These are phyloP conservation scores for Campylomormyrus numenius DNA, from an alignment of 2,113 vertebrate genomes.

Conservation along the genomic window DNA sequence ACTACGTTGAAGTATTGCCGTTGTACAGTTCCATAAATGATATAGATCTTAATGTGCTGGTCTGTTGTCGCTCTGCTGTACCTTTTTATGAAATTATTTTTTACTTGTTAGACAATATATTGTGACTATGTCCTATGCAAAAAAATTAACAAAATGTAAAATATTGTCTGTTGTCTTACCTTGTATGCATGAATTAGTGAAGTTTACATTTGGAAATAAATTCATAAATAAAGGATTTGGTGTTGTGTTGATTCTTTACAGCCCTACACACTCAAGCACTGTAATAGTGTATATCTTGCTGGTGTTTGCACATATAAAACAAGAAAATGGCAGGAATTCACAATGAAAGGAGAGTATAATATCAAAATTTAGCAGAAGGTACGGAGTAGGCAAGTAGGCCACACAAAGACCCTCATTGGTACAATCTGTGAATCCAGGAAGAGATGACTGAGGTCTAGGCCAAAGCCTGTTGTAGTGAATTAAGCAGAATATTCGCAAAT, in stretches of 20 bases:
- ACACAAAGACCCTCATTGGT: not conserved
- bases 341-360: not conserved
- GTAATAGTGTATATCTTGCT: not conserved
- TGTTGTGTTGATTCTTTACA: constrained; percentile 16
- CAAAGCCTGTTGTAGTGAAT: not conserved
- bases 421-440: not conserved
- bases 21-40: constrained; percentile 66
- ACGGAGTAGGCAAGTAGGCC: not conserved
- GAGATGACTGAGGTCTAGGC: not conserved
- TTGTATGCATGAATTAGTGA: constrained; percentile 79
- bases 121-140: constrained; percentile 79
- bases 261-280: not conserved
- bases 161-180: constrained; percentile 76
- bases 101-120: constrained; percentile 74
- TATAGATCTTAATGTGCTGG: constrained; percentile 64
- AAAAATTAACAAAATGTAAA: constrained; percentile 72
- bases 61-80: constrained; percentile 73
- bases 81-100: constrained; percentile 75
- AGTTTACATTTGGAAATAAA: constrained; percentile 79
- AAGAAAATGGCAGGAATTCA: not conserved
- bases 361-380: not conserved
- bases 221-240: constrained; percentile 62
- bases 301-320: not conserved
- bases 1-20: constrained; percentile 71
- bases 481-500: not conserved